Percentiles rank a stretch among this genome's conserved stretches.
These are phyloP conservation scores for Erannis defoliaria DNA, from an alignment of 2,888 invertebrate species.

Conservation along the genomic window DNA sequence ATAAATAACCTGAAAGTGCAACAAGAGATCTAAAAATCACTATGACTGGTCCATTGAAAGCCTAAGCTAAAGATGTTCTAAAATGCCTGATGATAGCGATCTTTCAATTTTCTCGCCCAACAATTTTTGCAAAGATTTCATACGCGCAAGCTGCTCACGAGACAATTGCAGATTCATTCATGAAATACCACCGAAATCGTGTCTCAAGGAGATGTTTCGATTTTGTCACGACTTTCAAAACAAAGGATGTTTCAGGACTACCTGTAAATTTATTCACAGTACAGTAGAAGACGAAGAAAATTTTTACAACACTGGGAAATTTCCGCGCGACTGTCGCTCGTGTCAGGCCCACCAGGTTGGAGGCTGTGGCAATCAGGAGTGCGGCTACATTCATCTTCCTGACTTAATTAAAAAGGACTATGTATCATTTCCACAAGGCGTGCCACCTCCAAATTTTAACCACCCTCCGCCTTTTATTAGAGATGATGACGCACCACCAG, in stretches of 20 bases:
- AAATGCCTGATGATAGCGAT: conserved; percentile 63
- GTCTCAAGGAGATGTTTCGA: conserved; percentile 75
- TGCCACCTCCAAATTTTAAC: conserved; percentile 60
- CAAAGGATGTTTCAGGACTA: conserved; percentile 88
- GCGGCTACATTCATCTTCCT: conserved; percentile 67
- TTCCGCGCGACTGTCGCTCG: conserved; percentile 82
- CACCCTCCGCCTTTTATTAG: conserved; percentile 64
- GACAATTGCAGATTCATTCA: conserved; percentile 85
- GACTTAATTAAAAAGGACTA: conserved; percentile 62
- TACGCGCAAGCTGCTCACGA: conserved; percentile 80
- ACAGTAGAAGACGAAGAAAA: conserved; percentile 89
- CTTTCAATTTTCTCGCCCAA: conserved; percentile 53
- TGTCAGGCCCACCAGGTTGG: conserved; percentile 88
- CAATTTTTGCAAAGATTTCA: conserved; percentile 81
- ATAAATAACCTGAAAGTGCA: conserved; percentile 11
- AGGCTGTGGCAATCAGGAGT: conserved; percentile 83
- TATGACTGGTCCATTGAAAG: conserved; percentile 62
- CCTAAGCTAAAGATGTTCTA: conserved; percentile 57
- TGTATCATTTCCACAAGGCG: conserved; percentile 48
- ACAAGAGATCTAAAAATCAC: conserved; percentile 1
- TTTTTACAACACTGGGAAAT: conserved; percentile 88
- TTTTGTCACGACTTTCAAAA: conserved; percentile 90
- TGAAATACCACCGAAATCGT: conserved; percentile 69
- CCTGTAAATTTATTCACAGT: conserved; percentile 91
- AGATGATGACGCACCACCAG: conserved; percentile 78